phyloP scores from a whole-genome alignment of 2,797 vertebrate genomes.

The Lacerta bilineata region DNA sequence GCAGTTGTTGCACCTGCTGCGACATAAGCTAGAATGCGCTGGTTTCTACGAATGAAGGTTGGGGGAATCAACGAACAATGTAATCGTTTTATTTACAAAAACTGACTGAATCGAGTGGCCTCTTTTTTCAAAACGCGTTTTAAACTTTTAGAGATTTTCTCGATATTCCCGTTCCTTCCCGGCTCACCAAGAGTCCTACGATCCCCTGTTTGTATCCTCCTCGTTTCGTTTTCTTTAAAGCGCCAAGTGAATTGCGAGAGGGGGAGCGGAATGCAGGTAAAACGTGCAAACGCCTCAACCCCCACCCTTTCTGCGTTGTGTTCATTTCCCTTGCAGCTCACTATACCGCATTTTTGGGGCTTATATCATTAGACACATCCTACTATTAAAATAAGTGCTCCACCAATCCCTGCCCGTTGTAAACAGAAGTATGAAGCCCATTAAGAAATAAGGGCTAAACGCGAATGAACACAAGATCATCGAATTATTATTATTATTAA shows the following conservation, averaged over 20 bases:
- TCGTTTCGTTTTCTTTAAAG: too few relatives aligned
- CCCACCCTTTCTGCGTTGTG: background rate
- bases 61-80: background rate
- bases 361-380: conserved; percentile 32
- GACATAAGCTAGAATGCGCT: background rate
- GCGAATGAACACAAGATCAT: background rate
- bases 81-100: background rate
- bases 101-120: background rate
- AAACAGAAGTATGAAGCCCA: too few relatives aligned
- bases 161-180: background rate
- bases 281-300: background rate
- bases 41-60: too few relatives aligned
- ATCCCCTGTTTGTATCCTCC: too few relatives aligned
- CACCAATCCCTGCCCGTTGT: background rate
- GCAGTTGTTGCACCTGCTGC: conserved; percentile 17
- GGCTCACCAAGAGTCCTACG: background rate
- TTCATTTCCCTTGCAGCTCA: conserved; percentile 27
- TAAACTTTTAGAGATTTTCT: background rate
- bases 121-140: background rate
- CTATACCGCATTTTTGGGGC: conserved; percentile 26
- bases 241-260: background rate
- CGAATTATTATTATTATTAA: background rate
- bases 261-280: too few relatives aligned
- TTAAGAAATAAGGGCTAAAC: background rate
- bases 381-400: background rate